Evolutionary conservation across 2,113 vertebrate species (phyloP), one percentile per base, ranked within the genome.

Genomic region (Chauna torquata): DNA sequence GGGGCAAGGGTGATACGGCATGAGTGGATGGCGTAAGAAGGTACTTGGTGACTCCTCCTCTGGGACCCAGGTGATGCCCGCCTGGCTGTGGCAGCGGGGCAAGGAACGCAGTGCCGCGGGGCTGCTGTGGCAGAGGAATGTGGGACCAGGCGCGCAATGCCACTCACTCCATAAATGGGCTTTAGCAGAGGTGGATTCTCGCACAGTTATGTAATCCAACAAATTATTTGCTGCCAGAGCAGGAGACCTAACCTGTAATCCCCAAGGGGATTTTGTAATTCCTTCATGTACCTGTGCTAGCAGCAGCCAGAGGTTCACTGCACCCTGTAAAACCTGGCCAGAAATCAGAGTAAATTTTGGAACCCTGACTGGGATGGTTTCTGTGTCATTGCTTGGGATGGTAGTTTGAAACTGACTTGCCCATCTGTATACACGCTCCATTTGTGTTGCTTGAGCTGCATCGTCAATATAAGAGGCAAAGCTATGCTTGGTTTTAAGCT

Each of bases 1-100:
- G 52, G 15, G 38, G 42, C 44, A 27, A 24, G 22, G 27, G 12
- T 0, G 1, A 12, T 42, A 54, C 1, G 0, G 25, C 0, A 18
- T 27, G 2, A 18, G 40, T 16, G 24, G 32, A 5, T 44, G 52
- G 32, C 13, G 17, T 28, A 58, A 34, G 42, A 32, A 52, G 25
- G 14, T 25, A 16, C 16, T 40, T 19, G 4, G 40, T 45, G 44
- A 16, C 30, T 57, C 8, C 16, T 79, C 5, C 59, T 42, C 1
- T 0, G 27, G n/a, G 38, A 12, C 14, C 34, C 8, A 15, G 19
- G 7, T n/a, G 44, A 36, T 23, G 42, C 34, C 59, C 38, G 65
- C 22, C 28, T 54, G 38, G 27, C n/a, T 55, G 28, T 54, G 38
- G 27, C n/a, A 62, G 28, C 1, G 1, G 3, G 34, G 18, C 17